phyloP scores from a whole-genome alignment of 2,113 vertebrate genomes.

The Nyctereutes procyonoides region DNA sequence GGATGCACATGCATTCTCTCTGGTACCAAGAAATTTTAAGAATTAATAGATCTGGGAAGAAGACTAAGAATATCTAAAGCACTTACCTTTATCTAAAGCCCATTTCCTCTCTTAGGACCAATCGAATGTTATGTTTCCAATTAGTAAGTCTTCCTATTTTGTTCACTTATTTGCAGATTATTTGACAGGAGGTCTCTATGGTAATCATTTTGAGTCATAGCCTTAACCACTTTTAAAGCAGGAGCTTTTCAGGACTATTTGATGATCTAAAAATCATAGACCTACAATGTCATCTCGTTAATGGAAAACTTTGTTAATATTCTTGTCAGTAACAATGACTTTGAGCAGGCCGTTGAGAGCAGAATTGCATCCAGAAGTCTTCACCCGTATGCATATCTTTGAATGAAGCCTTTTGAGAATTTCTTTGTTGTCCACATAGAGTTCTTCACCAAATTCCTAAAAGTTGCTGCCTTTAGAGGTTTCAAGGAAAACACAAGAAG shows the following conservation, averaged over 20 bases:
- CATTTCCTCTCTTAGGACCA: neutral
- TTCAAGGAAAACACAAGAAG: slow-evolving; percentile 58
- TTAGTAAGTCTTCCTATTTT: no score
- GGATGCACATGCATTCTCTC: neutral
- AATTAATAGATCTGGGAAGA: neutral
- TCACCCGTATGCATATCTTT: neutral
- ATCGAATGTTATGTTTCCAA: neutral
- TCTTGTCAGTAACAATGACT: slow-evolving; percentile 56
- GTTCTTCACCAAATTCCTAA: slow-evolving; percentile 31
- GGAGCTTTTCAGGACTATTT: neutral
- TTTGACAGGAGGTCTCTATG: slow-evolving; percentile 1
- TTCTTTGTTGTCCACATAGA: neutral
- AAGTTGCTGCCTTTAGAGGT: slow-evolving; percentile 12
- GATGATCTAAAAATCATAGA: slow-evolving; percentile 33
- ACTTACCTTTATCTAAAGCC: neutral
- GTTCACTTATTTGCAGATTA: neutral
- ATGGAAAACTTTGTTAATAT: slow-evolving; percentile 28
- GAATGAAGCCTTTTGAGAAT: slow-evolving; percentile 33
- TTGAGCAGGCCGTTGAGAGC: slow-evolving; percentile 15
- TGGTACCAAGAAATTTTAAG: neutral
- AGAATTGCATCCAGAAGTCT: neutral
- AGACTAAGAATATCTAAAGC: neutral
- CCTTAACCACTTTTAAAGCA: slow-evolving; percentile 42
- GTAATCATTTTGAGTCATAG: neutral
- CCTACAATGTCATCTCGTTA: neutral